These are phyloP conservation scores for Quadroppia sp. DNA, from an alignment of 2,888 invertebrate species.

Conservation along the genomic window DNA sequence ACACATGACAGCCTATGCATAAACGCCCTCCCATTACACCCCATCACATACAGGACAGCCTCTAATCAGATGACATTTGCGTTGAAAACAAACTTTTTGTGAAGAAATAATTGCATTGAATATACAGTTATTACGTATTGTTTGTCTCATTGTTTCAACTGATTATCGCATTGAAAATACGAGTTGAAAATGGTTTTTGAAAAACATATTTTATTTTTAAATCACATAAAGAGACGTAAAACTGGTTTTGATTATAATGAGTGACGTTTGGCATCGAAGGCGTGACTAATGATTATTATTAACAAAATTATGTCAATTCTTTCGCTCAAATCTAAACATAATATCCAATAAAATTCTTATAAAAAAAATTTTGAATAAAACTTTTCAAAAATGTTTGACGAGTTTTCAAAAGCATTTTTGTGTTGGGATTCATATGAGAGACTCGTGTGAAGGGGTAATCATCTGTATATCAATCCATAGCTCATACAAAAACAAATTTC, in stretches of 20 bases:
- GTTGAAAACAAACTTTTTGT: too few species aligned
- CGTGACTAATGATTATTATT: not conserved
- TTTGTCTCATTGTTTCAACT: not conserved
- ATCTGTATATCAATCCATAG: not conserved
- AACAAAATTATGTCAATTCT: constrained; percentile 8
- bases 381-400: not conserved
- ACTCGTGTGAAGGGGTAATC: too few species aligned
- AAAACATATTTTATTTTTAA: not conserved
- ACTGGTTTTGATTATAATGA: not conserved
- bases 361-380: constrained; percentile 3
- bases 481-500: not conserved
- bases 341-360: constrained; percentile 7
- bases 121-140: not conserved
- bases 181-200: not conserved
- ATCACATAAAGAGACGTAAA: not conserved
- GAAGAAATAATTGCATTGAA: too few species aligned
- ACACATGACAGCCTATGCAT: too few species aligned
- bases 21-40: too few species aligned
- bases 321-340: not conserved
- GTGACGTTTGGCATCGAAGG: not conserved
- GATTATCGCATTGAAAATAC: not conserved
- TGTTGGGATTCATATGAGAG: too few species aligned
- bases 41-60: too few species aligned
- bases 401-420: not conserved
- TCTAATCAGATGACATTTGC: too few species aligned